phyloP scores from a whole-genome alignment of 1,140 invertebrate species.

The Cotesia chilonis region DNA sequence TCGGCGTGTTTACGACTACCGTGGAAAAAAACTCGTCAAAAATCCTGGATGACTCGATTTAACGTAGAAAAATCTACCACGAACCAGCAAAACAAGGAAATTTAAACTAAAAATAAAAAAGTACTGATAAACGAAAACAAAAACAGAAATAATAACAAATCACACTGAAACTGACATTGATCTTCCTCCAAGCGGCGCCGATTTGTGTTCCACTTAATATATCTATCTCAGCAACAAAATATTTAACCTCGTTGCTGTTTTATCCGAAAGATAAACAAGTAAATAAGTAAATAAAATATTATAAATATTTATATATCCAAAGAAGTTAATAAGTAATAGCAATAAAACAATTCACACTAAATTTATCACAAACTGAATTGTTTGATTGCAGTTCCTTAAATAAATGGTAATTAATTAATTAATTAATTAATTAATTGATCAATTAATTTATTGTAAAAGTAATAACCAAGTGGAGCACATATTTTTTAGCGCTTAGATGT shows the following conservation, averaged over 20 bases:
- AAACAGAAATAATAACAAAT: conserved; percentile 47
- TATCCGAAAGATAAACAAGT: not conserved
- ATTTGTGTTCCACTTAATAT: not conserved
- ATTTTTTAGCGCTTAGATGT: conserved; percentile 43
- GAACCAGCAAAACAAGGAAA: not conserved
- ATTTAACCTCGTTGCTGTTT: not conserved
- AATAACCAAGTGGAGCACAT: not conserved
- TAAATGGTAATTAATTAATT: too few species aligned
- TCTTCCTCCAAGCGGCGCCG: conserved; percentile 41
- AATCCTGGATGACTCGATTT: conserved; percentile 71
- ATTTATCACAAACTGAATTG: too few species aligned
- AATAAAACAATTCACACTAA: not conserved
- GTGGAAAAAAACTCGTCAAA: conserved; percentile 81
- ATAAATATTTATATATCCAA: not conserved
- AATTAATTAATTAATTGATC: too few species aligned
- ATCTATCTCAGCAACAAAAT: not conserved
- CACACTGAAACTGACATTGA: conserved; percentile 50
- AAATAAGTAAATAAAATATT: not conserved
- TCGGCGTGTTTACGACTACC: conserved; percentile 92
- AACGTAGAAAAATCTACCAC: conserved; percentile 47
- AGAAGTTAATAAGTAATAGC: conserved; percentile 1
- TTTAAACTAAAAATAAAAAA: conserved; percentile 46
- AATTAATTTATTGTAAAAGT: too few species aligned
- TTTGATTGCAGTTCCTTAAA: too few species aligned
- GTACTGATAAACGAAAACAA: conserved; percentile 35